Evolutionary conservation across 2,797 vertebrate genomes (phyloP).

Genomic region (Botia almorhae): DNA sequence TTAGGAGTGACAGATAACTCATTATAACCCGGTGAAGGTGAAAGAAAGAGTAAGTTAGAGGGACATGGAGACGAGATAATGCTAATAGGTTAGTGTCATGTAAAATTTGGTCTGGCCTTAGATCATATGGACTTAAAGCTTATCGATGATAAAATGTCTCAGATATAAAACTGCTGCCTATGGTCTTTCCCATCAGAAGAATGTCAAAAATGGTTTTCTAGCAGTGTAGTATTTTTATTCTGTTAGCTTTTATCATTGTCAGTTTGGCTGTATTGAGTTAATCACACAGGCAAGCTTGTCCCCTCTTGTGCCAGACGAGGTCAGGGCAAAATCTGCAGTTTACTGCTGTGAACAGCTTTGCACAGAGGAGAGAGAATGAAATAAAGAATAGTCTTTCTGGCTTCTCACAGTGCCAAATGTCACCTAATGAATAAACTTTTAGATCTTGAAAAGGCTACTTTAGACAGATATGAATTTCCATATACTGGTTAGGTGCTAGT

Average conservation of each 20-base stretch:
- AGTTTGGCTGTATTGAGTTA: slow-evolving; percentile 39
- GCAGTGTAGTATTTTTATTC: slow-evolving; percentile 36
- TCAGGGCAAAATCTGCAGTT: slow-evolving; percentile 37
- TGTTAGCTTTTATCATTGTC: slow-evolving; percentile 46
- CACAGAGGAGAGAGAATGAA: slow-evolving; percentile 16
- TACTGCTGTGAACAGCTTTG: slow-evolving; percentile 36
- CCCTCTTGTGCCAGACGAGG: slow-evolving; percentile 33
- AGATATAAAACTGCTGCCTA: slow-evolving; percentile 28
- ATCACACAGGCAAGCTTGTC: slow-evolving; percentile 27
- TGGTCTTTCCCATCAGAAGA: slow-evolving; percentile 43
- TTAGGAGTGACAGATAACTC: slow-evolving; percentile 45
- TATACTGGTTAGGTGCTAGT: no score
- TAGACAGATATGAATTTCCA: no score
- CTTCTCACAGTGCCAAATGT: slow-evolving; percentile 12
- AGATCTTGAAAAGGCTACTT: not conserved
- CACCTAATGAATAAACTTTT: not conserved
- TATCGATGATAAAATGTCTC: slow-evolving; percentile 26
- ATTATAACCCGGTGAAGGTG: slow-evolving; percentile 44
- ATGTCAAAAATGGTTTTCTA: slow-evolving; percentile 40
- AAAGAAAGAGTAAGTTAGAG: slow-evolving; percentile 19
- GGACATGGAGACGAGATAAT: slow-evolving; percentile 34
- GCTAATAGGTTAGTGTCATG: slow-evolving; percentile 52
- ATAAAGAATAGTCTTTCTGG: slow-evolving; percentile 7
- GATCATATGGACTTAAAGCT: slow-evolving; percentile 37
- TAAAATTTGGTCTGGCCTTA: slow-evolving; percentile 19